Evolutionary conservation across 2,888 invertebrate species (phyloP).

Genomic region (Cantharis nigra): DNA sequence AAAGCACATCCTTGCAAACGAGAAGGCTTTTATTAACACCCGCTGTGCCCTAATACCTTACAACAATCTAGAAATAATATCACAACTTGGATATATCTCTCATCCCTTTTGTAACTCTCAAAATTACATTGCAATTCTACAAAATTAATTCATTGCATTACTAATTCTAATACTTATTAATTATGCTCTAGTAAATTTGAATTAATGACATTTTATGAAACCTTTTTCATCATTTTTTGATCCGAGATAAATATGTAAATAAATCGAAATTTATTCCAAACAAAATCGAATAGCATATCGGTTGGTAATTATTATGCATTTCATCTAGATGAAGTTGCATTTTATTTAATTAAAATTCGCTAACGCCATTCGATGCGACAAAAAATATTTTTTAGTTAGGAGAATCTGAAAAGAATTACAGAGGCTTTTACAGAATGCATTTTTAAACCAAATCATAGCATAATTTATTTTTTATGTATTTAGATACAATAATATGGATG

Average conservation of each 20-base stretch:
- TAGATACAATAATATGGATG: too few relatives aligned
- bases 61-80: conserved; percentile 26
- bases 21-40: conserved; percentile 27
- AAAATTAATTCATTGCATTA: background rate
- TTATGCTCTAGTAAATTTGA: background rate
- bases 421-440: too few relatives aligned
- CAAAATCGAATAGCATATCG: background rate
- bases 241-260: background rate
- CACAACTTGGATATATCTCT: background rate
- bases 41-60: conserved; percentile 17
- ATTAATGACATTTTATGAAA: background rate
- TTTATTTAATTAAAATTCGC: background rate
- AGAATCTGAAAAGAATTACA: too few relatives aligned
- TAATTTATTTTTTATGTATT: too few relatives aligned
- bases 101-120: background rate
- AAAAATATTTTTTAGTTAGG: background rate
- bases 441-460: too few relatives aligned
- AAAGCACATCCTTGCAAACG: conserved; percentile 29
- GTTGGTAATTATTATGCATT: background rate
- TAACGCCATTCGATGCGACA: background rate
- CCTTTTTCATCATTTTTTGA: background rate
- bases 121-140: conserved; percentile 9
- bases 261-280: background rate
- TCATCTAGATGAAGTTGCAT: background rate
- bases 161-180: background rate